These are phyloP conservation scores for Kryptopterus vitreolus DNA, from an alignment of 2,797 vertebrate species.

Conservation along the genomic window DNA sequence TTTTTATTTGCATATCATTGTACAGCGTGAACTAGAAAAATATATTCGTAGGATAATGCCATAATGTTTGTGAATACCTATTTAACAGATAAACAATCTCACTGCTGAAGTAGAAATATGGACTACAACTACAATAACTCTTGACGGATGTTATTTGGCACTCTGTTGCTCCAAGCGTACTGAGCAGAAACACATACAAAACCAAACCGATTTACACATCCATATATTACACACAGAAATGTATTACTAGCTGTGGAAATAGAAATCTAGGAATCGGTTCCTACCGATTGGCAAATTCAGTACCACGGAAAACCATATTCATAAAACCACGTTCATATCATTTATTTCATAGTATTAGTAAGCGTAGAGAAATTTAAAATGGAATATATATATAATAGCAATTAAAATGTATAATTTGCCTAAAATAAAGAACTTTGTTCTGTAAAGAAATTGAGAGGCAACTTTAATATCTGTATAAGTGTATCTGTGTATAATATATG, in stretches of 20 bases:
- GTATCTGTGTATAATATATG: too few species aligned
- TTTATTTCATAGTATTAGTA: neutral
- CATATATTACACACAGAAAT: neutral
- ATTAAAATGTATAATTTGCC: too few species aligned
- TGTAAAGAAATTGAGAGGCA: too few species aligned
- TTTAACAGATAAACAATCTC: neutral
- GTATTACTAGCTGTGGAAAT: neutral
- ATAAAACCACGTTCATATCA: too few species aligned
- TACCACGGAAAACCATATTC: neutral
- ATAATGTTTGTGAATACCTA: neutral
- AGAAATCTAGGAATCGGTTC: neutral
- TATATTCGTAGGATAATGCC: neutral
- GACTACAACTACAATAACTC: neutral
- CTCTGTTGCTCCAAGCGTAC: neutral
- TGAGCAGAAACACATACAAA: neutral
- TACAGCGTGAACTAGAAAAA: too few species aligned
- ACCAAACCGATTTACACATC: too few species aligned
- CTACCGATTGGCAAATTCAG: neutral
- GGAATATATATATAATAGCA: too few species aligned
- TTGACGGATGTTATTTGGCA: neutral
- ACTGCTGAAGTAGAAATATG: neutral
- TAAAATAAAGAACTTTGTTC: too few species aligned
- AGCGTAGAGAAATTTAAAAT: too few species aligned
- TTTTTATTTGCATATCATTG: too few species aligned
- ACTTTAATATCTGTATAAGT: too few species aligned